Conservation (phyloP, 2,888 invertebrate species). For the Nezara viridula region DNA sequence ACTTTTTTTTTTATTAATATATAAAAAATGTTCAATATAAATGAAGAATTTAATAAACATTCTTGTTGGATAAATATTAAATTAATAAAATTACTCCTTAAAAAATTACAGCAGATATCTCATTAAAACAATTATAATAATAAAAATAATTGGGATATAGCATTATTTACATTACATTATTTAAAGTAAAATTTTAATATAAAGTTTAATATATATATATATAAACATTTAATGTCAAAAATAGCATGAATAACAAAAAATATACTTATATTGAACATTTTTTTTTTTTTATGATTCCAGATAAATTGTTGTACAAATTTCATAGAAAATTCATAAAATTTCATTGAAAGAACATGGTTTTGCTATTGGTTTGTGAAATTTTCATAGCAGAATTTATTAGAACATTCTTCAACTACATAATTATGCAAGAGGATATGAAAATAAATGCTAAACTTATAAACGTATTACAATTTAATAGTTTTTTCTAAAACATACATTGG, state of each 20-base stretch:
- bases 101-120: neutral
- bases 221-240: too few relatives aligned
- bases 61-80: neutral
- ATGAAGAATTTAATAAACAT: too few relatives aligned
- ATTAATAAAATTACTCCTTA: neutral
- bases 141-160: too few relatives aligned
- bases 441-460: conserved; percentile 1
- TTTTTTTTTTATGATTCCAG: neutral
- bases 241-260: too few relatives aligned
- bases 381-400: neutral
- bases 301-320: neutral
- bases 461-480: neutral
- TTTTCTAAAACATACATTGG: conserved; percentile 37
- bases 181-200: too few relatives aligned
- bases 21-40: neutral
- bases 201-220: too few relatives aligned
- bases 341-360: neutral
- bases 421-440: neutral
- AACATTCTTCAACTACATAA: neutral
- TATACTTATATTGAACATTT: too few relatives aligned
- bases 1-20: neutral
- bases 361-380: too few relatives aligned
- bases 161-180: too few relatives aligned
- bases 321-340: neutral
- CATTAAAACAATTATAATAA: too few relatives aligned